Conservation (phyloP, 92 coral and sea anemone species). For the Chrysogorgia sp. region DNA sequence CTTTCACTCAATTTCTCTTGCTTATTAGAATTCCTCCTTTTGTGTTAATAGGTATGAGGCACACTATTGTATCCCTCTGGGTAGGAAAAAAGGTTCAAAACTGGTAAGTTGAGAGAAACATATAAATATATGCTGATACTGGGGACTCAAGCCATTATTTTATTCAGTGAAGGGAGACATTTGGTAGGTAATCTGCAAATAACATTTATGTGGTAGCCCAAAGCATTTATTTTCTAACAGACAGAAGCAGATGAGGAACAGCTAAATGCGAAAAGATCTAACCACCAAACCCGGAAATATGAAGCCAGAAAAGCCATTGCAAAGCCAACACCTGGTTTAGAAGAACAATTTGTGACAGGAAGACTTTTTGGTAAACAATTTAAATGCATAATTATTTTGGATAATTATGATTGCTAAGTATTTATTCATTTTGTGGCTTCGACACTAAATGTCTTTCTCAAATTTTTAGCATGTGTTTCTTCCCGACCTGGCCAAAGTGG, state of each 20-base stretch:
- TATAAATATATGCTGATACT: neutral
- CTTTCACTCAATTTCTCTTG: too few species aligned
- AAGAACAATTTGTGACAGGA: slow-evolving; percentile 93
- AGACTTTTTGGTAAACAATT: slow-evolving; percentile 79
- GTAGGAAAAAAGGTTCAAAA: slow-evolving; percentile 83
- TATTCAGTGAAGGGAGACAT: too few species aligned
- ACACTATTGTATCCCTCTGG: slow-evolving; percentile 83
- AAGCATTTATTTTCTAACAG: neutral
- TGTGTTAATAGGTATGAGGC: slow-evolving; percentile 77
- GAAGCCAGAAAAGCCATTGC: slow-evolving; percentile 69
- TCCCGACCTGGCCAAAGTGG: slow-evolving; percentile 97
- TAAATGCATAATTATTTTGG: too few species aligned
- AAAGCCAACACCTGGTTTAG: slow-evolving; percentile 67
- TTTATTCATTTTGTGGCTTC: too few species aligned
- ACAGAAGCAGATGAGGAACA: slow-evolving; percentile 75
- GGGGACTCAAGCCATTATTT: neutral
- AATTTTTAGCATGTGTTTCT: slow-evolving; percentile 86
- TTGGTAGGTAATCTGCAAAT: too few species aligned
- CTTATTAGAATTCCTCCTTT: neutral
- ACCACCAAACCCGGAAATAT: slow-evolving; percentile 78
- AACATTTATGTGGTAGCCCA: too few species aligned
- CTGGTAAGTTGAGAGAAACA: slow-evolving; percentile 27
- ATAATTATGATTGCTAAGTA: too few species aligned
- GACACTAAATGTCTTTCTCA: too few species aligned
- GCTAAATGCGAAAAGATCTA: slow-evolving; percentile 85